phyloP scores from a whole-genome alignment of 2,888 invertebrate species.

The Anagyrus pseudococci region DNA sequence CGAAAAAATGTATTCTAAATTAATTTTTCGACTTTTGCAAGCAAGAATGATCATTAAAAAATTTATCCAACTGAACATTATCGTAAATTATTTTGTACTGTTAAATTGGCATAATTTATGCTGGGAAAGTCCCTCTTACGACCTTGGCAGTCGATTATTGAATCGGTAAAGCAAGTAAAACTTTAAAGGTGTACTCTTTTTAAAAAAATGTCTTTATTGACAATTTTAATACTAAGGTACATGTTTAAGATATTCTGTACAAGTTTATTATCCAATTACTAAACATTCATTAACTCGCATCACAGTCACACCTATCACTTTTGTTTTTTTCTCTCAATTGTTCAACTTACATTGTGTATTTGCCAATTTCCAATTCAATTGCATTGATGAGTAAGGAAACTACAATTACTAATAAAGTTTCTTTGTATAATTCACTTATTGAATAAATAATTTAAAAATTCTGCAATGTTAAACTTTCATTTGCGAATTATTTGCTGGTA shows the following conservation, averaged over 20 bases:
- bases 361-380: constrained; percentile 31
- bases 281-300: constrained; percentile 40
- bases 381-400: constrained; percentile 23
- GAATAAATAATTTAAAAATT: constrained; percentile 17
- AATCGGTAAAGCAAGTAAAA: too few relatives aligned
- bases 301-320: constrained; percentile 44
- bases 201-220: too few relatives aligned
- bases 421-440: constrained; percentile 10
- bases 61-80: too few relatives aligned
- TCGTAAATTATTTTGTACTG: too few relatives aligned
- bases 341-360: constrained; percentile 26
- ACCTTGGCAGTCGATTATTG: too few relatives aligned
- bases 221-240: too few relatives aligned
- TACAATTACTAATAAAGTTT: constrained; percentile 12
- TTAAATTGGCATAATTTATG: too few relatives aligned
- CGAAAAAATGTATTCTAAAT: too few relatives aligned
- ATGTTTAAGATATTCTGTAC: constrained; percentile 37
- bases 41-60: too few relatives aligned
- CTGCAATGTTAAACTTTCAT: constrained; percentile 22
- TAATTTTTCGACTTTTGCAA: too few relatives aligned
- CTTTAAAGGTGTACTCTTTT: too few relatives aligned
- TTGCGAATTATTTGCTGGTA: constrained; percentile 26
- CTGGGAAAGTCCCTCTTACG: too few relatives aligned
- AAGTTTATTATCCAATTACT: constrained; percentile 33
- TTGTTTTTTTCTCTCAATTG: constrained; percentile 11